These are phyloP conservation scores for Petrocephalus microphthalmus DNA, from an alignment of 2,113 vertebrate genomes.

Conservation along the genomic window DNA sequence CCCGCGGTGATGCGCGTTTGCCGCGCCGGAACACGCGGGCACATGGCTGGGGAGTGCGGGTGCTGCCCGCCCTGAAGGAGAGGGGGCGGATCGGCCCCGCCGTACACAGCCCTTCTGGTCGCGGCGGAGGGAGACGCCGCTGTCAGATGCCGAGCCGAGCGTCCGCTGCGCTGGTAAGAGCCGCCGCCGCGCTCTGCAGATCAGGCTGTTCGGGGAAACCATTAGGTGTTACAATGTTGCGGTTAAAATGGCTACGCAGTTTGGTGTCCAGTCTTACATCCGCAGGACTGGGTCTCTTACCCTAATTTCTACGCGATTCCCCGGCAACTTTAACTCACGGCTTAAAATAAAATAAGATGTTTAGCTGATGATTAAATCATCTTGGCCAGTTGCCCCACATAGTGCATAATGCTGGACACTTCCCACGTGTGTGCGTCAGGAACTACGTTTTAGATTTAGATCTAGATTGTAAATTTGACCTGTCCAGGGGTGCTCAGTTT, in stretches of 20 bases:
- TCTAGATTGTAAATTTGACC: background rate
- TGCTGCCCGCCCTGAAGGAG: background rate
- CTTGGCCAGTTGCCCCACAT: background rate
- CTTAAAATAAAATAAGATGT: background rate
- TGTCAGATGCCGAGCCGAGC: background rate
- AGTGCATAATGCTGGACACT: background rate
- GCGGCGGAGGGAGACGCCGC: background rate
- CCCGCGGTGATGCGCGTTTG: background rate
- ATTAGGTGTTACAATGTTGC: background rate
- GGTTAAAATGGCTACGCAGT: background rate
- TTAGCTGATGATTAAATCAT: background rate
- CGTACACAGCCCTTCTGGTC: background rate
- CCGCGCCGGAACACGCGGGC: constrained; percentile 20
- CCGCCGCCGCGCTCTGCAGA: background rate
- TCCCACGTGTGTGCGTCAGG: background rate
- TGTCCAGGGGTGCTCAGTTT: background rate
- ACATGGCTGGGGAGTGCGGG: background rate
- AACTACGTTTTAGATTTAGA: background rate
- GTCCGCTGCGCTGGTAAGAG: background rate
- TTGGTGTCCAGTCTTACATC: background rate
- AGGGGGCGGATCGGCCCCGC: background rate
- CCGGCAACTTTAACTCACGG: background rate
- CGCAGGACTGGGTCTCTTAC: background rate
- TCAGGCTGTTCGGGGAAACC: background rate
- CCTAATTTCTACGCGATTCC: background rate